Percentiles rank a stretch among this genome's conserved stretches.
Evolutionary conservation across 2,113 vertebrate species (phyloP).

Genomic region (Phylloscopus whistleri): DNA sequence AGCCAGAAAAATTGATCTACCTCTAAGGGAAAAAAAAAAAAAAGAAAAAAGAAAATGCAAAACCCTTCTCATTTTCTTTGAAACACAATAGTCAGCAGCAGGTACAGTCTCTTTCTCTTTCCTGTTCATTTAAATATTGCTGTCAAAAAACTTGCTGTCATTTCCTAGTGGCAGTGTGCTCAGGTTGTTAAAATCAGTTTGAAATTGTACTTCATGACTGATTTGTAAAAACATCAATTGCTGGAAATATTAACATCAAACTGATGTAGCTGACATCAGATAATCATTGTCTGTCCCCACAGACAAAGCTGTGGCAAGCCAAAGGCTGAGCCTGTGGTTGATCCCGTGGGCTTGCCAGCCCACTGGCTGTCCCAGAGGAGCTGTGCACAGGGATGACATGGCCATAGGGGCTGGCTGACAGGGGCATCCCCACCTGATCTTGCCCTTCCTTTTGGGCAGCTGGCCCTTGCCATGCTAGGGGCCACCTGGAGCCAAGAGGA

Average conservation of each 20-base stretch:
- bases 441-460: background rate
- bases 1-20: background rate
- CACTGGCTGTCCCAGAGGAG: background rate
- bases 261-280: background rate
- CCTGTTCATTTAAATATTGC: background rate
- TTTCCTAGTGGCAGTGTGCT: background rate
- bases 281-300: background rate
- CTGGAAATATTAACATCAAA: background rate
- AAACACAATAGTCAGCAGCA: background rate
- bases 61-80: background rate
- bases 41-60: background rate
- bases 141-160: background rate
- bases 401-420: background rate
- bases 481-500: background rate
- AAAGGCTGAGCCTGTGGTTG: accelerated
- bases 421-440: accelerated
- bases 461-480: background rate
- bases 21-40: background rate
- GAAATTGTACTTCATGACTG: background rate
- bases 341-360: accelerated
- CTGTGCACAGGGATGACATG: background rate
- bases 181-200: constrained; percentile 21
- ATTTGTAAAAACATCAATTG: constrained; percentile 37
- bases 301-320: background rate
- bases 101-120: background rate